These are phyloP conservation scores for Agapostemon virescens DNA, from an alignment of 2,888 invertebrate species.

Conservation along the genomic window DNA sequence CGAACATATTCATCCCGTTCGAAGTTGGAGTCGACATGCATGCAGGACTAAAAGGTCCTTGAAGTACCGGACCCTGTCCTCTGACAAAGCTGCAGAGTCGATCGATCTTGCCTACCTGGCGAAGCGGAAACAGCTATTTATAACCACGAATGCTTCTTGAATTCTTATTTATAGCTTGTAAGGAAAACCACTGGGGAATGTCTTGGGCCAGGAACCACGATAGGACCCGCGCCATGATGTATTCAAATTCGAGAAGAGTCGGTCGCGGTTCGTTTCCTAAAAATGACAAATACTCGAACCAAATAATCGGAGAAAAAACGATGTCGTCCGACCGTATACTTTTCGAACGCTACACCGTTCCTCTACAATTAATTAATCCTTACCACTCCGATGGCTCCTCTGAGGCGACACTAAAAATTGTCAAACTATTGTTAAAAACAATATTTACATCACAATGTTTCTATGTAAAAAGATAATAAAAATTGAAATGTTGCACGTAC, in stretches of 20 bases:
- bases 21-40: slow-evolving; percentile 14
- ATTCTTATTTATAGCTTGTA: slow-evolving; percentile 56
- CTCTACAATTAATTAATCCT: too few species aligned
- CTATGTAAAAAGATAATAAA: too few species aligned
- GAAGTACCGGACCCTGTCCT: slow-evolving; percentile 28
- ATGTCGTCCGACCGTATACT: neutral
- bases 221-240: neutral
- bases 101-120: slow-evolving; percentile 60
- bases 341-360: too few species aligned
- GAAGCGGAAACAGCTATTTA: slow-evolving; percentile 69
- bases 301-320: neutral
- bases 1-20: neutral
- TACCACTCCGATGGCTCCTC: too few species aligned
- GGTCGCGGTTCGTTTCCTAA: neutral
- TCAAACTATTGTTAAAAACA: too few species aligned
- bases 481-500: too few species aligned
- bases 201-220: neutral
- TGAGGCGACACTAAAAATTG: too few species aligned
- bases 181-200: slow-evolving; percentile 33
- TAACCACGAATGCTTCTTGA: slow-evolving; percentile 62
- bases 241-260: neutral
- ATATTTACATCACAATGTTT: too few species aligned
- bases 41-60: slow-evolving; percentile 5
- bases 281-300: neutral
- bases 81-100: slow-evolving; percentile 46